Evolutionary conservation across 1,140 invertebrate species (phyloP), one percentile per base, ranked within the genome.

Genomic region (Diachasma alloeum): DNA sequence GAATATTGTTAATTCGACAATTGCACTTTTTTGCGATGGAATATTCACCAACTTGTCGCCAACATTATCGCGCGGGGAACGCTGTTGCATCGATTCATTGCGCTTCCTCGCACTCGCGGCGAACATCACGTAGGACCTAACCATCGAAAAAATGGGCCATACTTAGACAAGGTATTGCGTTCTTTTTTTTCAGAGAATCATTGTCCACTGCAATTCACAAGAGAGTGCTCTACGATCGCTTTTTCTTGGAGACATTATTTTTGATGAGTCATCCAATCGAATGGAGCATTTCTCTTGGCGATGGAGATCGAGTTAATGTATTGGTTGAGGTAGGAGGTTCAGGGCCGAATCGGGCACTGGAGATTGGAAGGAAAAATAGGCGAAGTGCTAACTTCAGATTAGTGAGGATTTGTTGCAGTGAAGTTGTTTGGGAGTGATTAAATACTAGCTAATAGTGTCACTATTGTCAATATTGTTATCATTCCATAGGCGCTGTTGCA

Each of bases 51-150:
- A 36, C 22, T 17, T 39, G 39, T 75, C 17, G 68, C 6, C 59
- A 75, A 48, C 17, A 75, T 75, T 42, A 70, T 70, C 11, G 66
- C 74, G 74, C 74, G 67, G 48, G 48, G 66, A 75, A 75, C 66
- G 74, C 67, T 69, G 11, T 42, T 37, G 46, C 74, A 75, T 75
- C 67, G 74, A 70, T 75, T 75, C 67, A 75, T 70, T 48, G 11
- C 17, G 67, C 31, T 75, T 75, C 26, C 11, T 70, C 66, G 39
- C 66, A 36, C 66, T 68, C 59, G 24, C 24, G 5, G 26, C 19
- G 59, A 19, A 53, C 11, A 26, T 24, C 19, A 63, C 59, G 59
- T 63, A 42, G 39, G 39, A 42, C 39, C 19, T 19, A 31, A 63
- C 59, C 59, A 24, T 63, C 13, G 59, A 63, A 63, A 9, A 63